phyloP scores from a whole-genome alignment of 2,113 vertebrate species.

The Romanogobio albipinnatus region DNA sequence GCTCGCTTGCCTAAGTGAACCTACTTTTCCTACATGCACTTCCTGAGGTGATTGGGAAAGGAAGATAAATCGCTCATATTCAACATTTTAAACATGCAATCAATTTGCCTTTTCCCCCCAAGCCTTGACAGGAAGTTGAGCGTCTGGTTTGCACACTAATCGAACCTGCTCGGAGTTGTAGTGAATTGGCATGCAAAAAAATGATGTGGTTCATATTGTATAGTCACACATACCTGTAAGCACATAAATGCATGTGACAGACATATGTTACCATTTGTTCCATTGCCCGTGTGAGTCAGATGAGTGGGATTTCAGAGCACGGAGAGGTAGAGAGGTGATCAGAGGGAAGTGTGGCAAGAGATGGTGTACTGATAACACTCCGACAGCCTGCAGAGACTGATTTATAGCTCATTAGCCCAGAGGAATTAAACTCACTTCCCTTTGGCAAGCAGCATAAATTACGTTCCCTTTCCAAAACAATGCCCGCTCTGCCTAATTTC shows the following conservation, averaged over 20 bases:
- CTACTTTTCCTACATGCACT: slow-evolving; percentile 21
- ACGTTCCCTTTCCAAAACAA: slow-evolving; percentile 56
- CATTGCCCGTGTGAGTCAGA: slow-evolving; percentile 16
- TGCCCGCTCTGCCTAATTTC: slow-evolving; percentile 55
- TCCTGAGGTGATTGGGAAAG: slow-evolving; percentile 29
- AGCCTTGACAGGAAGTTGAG: slow-evolving; percentile 21
- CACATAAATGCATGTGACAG: background rate
- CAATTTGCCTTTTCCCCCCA: slow-evolving; percentile 45
- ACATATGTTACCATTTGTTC: slow-evolving; percentile 7
- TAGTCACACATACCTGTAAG: slow-evolving; percentile 2
- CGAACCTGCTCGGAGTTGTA: background rate
- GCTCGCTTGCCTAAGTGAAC: background rate
- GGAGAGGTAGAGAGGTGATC: slow-evolving; percentile 40
- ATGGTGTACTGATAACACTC: slow-evolving; percentile 47
- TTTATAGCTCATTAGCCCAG: slow-evolving; percentile 61
- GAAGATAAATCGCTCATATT: slow-evolving; percentile 56
- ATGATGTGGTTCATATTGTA: background rate
- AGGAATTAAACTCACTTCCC: slow-evolving; percentile 62
- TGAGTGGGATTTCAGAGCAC: background rate
- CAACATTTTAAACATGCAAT: slow-evolving; percentile 62
- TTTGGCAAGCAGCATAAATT: slow-evolving; percentile 61
- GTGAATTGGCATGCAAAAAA: background rate
- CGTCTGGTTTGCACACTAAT: slow-evolving; percentile 40
- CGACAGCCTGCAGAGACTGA: slow-evolving; percentile 58
- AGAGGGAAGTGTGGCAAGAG: slow-evolving; percentile 46